A percentile compares a stretch with the other conserved stretches of the same genome.
phyloP scores from a whole-genome alignment of 2,888 invertebrate genomes.

The Phortica okadai region DNA sequence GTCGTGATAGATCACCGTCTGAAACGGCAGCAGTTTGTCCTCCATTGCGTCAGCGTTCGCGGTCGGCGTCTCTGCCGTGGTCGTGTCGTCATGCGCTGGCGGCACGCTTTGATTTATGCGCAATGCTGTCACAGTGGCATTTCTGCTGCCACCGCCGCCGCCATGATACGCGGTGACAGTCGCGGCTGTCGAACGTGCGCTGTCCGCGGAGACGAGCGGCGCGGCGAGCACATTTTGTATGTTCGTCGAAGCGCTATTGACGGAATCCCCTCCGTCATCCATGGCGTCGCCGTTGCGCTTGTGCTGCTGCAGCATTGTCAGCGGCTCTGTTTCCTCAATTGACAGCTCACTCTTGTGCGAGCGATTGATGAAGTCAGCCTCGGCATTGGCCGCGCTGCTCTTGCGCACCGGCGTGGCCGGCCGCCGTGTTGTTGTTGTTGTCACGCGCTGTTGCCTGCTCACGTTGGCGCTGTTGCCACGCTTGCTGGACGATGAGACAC shows the following conservation, averaged over 20 bases:
- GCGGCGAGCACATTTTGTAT: conserved; percentile 75
- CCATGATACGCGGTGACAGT: conserved; percentile 40
- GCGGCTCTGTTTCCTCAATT: conserved; percentile 79
- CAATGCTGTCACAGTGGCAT: conserved; percentile 36
- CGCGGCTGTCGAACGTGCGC: conserved; percentile 49
- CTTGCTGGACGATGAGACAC: conserved; percentile 76
- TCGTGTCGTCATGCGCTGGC: conserved; percentile 37
- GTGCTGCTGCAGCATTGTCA: conserved; percentile 69
- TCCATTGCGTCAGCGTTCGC: conserved; percentile 45
- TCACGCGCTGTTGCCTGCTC: conserved; percentile 2
- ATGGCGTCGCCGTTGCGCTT: conserved; percentile 49
- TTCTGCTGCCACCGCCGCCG: conserved; percentile 31
- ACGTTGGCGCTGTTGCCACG: conserved; percentile 48
- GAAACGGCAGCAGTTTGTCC: conserved; percentile 77
- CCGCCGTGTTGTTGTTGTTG: conserved; percentile 35
- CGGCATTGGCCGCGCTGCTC: conserved; percentile 50
- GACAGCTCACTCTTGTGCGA: conserved; percentile 80
- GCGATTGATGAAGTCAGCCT: conserved; percentile 74
- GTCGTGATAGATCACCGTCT: conserved; percentile 78
- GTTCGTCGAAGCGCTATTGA: conserved; percentile 72
- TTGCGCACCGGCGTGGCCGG: conserved; percentile 37
- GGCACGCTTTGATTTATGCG: conserved; percentile 47
- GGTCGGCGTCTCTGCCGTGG: background rate
- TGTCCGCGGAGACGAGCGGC: conserved; percentile 76
- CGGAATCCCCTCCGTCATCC: conserved; percentile 63